A percentile compares a stretch with the other conserved stretches of the same genome.
These are phyloP conservation scores for Scaptomyza pallida DNA, from an alignment of 1,140 invertebrate genomes.

Conservation along the genomic window DNA sequence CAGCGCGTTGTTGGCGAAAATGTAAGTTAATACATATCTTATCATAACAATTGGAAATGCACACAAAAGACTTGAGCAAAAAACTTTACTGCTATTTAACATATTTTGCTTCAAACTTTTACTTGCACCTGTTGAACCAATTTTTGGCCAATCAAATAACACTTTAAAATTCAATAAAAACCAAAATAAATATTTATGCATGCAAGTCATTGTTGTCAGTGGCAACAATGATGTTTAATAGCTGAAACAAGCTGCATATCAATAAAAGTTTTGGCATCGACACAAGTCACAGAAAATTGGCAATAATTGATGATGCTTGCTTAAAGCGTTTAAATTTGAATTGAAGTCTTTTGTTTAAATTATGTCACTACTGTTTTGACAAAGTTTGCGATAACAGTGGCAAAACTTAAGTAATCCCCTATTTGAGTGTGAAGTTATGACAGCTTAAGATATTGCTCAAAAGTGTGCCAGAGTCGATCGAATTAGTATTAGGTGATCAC, in stretches of 20 bases:
- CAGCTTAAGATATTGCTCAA: conserved; percentile 9
- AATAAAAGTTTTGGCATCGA: conserved; percentile 33
- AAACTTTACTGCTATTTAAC: too few species aligned
- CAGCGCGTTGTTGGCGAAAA: conserved; percentile 89
- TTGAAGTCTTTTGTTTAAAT: conserved; percentile 25
- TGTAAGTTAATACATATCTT: conserved; percentile 85
- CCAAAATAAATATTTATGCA: not conserved
- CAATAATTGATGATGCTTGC: conserved; percentile 37
- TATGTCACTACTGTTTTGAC: conserved; percentile 34
- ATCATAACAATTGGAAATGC: not conserved
- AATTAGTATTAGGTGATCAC: conserved; percentile 25
- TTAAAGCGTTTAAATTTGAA: conserved; percentile 5
- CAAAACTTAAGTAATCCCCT: conserved; percentile 15
- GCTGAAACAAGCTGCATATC: conserved; percentile 13
- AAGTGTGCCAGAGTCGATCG: conserved; percentile 27
- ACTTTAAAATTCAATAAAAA: conserved; percentile 3
- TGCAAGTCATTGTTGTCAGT: conserved; percentile 9
- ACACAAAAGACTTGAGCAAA: conserved; percentile 51
- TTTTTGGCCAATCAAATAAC: conserved; percentile 10
- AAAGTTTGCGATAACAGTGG: conserved; percentile 17
- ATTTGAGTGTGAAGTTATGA: conserved; percentile 10
- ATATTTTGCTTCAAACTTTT: too few species aligned
- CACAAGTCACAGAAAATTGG: conserved; percentile 15
- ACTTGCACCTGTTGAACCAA: conserved; percentile 13
- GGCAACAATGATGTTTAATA: not conserved